Evolutionary conservation across 2,113 vertebrate species (phyloP).

Genomic region (Anser brachyrhynchus): DNA sequence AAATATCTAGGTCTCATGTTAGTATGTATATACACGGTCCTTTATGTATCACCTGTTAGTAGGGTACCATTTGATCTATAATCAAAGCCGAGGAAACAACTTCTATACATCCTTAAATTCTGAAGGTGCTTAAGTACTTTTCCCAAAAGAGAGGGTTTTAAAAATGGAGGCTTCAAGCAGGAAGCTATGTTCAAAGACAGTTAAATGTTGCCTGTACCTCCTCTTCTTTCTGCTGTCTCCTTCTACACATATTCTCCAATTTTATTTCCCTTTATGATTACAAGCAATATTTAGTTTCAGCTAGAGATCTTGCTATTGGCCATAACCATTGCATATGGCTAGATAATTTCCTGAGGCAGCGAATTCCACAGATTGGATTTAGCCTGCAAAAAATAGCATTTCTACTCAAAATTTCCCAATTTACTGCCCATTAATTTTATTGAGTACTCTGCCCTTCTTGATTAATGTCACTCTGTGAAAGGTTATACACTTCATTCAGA

Average conservation of each 20-base stretch:
- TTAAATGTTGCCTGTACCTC: not conserved
- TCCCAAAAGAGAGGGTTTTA: not conserved
- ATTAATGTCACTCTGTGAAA: not conserved
- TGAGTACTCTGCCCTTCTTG: not conserved
- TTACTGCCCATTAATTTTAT: not conserved
- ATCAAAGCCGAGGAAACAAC: not conserved
- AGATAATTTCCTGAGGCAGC: not conserved
- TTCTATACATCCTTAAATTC: not conserved
- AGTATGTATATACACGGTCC: not conserved
- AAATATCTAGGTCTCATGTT: not conserved
- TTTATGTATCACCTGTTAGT: not conserved
- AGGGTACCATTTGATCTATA: not conserved
- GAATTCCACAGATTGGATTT: not conserved
- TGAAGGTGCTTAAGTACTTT: not conserved
- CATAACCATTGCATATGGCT: not conserved
- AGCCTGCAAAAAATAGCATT: not conserved
- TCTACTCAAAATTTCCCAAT: not conserved
- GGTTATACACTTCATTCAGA: not conserved
- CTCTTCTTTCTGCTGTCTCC: not conserved
- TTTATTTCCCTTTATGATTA: not conserved
- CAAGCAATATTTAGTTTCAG: not conserved
- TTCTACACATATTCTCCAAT: not conserved
- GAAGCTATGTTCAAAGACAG: not conserved
- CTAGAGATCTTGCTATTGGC: not conserved
- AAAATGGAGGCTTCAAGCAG: not conserved